Base-by-base conservation (phyloP, 2,888 invertebrate species). In the Shargacucullia verbasci region DNA sequence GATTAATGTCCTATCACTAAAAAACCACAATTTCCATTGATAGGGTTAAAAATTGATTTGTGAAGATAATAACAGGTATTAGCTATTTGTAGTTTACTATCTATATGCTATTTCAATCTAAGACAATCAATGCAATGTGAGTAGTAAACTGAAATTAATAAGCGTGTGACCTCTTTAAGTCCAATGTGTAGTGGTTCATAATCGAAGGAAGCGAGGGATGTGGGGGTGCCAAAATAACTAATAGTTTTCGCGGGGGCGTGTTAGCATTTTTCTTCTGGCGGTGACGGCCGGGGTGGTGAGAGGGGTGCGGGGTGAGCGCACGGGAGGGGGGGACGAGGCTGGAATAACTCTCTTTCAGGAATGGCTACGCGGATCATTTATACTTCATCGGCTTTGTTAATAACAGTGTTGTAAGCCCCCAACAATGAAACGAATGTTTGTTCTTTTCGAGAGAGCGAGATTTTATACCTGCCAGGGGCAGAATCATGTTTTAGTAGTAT, bases 201-300 rank as follows among this genome's bases (percentile, higher is more conserved):
- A 91, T 90, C 87, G 89, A 87, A 86, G 82, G 80, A 73, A 82
- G 83, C 77, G 74, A 78, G 83, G 87, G 86, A 81, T 83, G 85
- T 81, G 82, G 90, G 92, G 93, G 93, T 92, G 93, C 93, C 93
- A 91, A 94, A 93, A 92, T 93, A 93, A 94, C 92, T 93, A 94
- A 93, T 94, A 94, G 93, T 94, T 94, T 92, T 90, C 89, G 92
- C 90, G 93, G 90, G 90, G 93, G 92, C 91, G 93, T 93, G 93
- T 94, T 93, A 93, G 93, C 93, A 94, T 94, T 94, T 93, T 94
- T 94, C 93, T 94, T 94, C 93, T 94, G 93, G 79, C 87, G 87
- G 88, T 94, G 93, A 94, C 93, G 93, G 86, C 83, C 81, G 83
- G 60, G 62, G 59, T 76, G 70, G 72, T 4, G 61, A 46, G 66